Evolutionary conservation across 2,797 vertebrate genomes (phyloP).

Genomic region (Masticophis lateralis): DNA sequence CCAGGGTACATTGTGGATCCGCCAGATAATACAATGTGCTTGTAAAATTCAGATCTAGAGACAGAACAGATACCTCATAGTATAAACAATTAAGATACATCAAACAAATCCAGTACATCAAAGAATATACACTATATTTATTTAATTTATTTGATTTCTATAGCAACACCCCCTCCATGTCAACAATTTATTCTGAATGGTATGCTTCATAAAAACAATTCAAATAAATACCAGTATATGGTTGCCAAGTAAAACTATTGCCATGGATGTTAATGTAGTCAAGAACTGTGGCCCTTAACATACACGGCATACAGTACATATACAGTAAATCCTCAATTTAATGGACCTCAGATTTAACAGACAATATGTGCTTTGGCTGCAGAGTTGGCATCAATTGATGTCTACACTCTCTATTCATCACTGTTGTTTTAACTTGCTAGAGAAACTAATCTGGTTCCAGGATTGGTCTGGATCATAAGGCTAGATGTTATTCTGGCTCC

Average conservation of each 20-base stretch:
- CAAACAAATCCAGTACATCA: background rate
- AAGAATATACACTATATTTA: background rate
- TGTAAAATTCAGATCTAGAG: slow-evolving; percentile 94
- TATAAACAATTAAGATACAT: background rate
- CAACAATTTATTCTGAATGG: background rate
- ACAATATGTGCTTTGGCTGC: background rate
- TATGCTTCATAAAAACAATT: background rate
- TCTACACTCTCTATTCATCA: background rate
- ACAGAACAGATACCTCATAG: background rate
- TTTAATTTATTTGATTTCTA: background rate
- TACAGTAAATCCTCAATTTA: background rate
- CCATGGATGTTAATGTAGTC: background rate
- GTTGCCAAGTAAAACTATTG: background rate
- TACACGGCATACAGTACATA: background rate
- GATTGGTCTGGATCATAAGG: background rate
- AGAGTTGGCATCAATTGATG: background rate
- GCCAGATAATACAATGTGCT: slow-evolving; percentile 97
- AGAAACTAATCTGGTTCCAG: background rate
- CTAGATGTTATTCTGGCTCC: background rate
- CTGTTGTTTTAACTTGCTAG: background rate
- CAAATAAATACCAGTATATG: background rate
- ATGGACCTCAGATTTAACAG: background rate
- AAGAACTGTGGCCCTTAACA: background rate
- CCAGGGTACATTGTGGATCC: slow-evolving; percentile 99
- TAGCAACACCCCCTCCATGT: background rate